These are phyloP conservation scores for Ditylenchus dipsaci DNA, from an alignment of 1,140 invertebrate genomes.

Conservation along the genomic window DNA sequence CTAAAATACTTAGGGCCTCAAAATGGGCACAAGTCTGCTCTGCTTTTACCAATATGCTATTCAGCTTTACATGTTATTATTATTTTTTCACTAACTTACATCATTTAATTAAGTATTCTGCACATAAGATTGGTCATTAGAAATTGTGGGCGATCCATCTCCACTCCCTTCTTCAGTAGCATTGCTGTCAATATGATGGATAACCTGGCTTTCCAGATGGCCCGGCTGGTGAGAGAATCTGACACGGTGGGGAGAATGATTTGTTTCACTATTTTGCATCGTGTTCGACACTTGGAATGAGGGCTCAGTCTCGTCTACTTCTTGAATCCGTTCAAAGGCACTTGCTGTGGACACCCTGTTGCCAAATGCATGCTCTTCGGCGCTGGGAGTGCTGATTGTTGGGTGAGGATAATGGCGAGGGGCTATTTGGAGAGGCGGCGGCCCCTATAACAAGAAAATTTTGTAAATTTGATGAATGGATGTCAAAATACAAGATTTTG, in stretches of 20 bases:
- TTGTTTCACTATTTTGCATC: not conserved
- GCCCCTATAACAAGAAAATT: no score
- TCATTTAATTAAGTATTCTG: no score
- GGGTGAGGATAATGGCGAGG: no score
- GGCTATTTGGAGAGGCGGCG: no score
- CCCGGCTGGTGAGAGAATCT: not conserved
- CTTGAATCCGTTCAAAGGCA: not conserved
- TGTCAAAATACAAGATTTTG: no score
- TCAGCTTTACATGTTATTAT: no score
- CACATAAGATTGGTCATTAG: no score
- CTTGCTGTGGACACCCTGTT: not conserved
- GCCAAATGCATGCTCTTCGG: not conserved
- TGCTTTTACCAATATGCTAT: no score
- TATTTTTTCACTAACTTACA: no score
- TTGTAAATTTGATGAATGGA: no score
- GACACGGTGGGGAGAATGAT: not conserved
- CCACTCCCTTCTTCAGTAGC: not conserved
- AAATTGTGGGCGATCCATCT: not conserved
- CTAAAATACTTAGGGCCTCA: no score
- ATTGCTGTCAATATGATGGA: not conserved
- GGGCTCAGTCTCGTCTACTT: not conserved
- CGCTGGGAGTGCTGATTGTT: not conserved
- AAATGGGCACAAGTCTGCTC: no score
- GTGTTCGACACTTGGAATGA: not conserved
- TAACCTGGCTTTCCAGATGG: not conserved